Evolutionary conservation across 1,140 invertebrate species (phyloP), one percentile per base, ranked within the genome.

Genomic region (Lamellibrachia luymesi): DNA sequence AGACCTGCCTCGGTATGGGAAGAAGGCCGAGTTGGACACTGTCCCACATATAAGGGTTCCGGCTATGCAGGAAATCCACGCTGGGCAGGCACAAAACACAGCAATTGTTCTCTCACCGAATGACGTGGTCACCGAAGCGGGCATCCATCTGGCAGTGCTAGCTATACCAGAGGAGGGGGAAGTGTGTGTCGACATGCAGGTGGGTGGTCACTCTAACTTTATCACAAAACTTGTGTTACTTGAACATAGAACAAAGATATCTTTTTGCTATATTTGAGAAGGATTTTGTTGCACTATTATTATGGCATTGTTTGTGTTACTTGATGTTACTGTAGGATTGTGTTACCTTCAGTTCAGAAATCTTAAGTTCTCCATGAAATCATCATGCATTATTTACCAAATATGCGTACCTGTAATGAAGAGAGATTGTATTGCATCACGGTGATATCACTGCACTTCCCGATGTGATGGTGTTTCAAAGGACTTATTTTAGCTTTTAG

Each of bases 1-100:
- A 51, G 95, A 96, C 92, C 94, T 96, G 25, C 96, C 96, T 52
- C 93, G 95, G 17, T 96, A 96, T 94, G 95, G 95, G 17, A 96
- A 95, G 93, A 94, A 92, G 50, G 22, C 50, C 0, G 27, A 51
- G 51, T 50, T 91, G 50, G 64, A 80, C 64, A 80, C 64, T 80
- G 64, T 22, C 64, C 64, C 13, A 10, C 25, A 10, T 17, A 10
- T 22, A 22, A 80, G 17, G 64, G 64, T 80, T 10, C 25, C 13
- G 64, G 25, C 5, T 22, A 80, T 22, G 2, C 64, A 80, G 6
- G 25, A 80, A 4, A 22, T 80, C 13, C 13, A 80, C 4, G 25
- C 64, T 80, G 64, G 64, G 13, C 2, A 22, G 13, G 64, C 13
- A 22, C 64, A 38, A 38, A 38, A 38, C 38, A 38, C 38, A 38